Percentiles rank a stretch among this genome's conserved stretches.
These are phyloP conservation scores for Cecropterus lyciades DNA, from an alignment of 1,140 invertebrate genomes.

Conservation along the genomic window DNA sequence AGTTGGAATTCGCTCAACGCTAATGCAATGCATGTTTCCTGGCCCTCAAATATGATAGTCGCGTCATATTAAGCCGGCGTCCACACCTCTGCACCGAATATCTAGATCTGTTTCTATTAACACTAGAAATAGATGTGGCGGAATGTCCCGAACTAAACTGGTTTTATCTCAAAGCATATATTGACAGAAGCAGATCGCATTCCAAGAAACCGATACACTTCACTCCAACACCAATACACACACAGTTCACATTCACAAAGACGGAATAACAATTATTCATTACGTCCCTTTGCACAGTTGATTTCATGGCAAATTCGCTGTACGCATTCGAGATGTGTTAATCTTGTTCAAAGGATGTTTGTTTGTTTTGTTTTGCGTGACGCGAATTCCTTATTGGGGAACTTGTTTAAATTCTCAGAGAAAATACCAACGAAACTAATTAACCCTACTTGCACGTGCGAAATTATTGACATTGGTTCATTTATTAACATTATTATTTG, in stretches of 20 bases:
- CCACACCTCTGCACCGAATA: too few species aligned
- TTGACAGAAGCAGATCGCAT: not conserved
- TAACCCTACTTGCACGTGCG: too few species aligned
- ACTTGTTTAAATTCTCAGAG: not conserved
- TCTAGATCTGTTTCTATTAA: too few species aligned
- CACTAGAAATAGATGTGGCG: too few species aligned
- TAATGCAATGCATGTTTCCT: too few species aligned
- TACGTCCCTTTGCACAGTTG: slow-evolving; percentile 34
- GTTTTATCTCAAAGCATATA: too few species aligned
- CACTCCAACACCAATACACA: slow-evolving; percentile 2
- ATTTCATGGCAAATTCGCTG: slow-evolving; percentile 22
- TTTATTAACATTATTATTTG: too few species aligned
- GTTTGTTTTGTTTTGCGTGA: slow-evolving; percentile 22
- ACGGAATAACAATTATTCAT: slow-evolving; percentile 42
- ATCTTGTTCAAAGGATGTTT: slow-evolving; percentile 24
- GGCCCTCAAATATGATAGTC: too few species aligned
- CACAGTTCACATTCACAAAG: slow-evolving; percentile 12
- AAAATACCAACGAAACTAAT: not conserved
- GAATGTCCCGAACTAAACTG: too few species aligned
- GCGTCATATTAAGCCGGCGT: too few species aligned
- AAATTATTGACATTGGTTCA: too few species aligned
- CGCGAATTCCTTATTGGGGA: slow-evolving; percentile 7
- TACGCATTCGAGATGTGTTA: slow-evolving; percentile 18
- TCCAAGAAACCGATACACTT: not conserved
- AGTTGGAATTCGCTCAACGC: too few species aligned